phyloP scores from a whole-genome alignment of 2,888 invertebrate species.

The Folsomia candida region DNA sequence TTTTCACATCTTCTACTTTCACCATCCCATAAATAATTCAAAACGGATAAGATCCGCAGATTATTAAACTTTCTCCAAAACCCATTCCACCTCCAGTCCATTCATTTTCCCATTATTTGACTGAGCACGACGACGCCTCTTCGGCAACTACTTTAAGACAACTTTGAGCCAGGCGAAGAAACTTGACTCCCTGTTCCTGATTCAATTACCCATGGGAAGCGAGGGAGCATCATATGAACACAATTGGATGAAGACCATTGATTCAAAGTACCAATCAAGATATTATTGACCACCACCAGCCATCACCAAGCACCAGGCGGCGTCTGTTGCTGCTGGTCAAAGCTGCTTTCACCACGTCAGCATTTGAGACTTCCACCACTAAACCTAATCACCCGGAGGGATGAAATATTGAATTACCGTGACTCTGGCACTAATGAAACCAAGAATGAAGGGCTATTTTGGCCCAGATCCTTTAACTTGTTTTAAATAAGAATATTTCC shows the following conservation, averaged over 20 bases:
- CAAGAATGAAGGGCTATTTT: not conserved
- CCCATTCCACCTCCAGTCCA: constrained; percentile 1
- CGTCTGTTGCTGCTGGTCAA: not conserved
- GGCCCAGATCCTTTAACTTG: no score
- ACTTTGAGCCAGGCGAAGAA: not conserved
- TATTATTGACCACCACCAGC: not conserved
- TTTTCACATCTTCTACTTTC: not conserved
- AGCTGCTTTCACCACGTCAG: constrained; percentile 6
- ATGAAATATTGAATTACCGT: constrained; percentile 1
- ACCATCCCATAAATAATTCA: constrained; percentile 6
- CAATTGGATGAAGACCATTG: not conserved
- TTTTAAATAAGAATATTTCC: no score
- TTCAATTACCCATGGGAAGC: not conserved
- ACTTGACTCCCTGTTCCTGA: not conserved
- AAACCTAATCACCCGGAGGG: constrained; percentile 2
- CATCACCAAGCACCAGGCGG: not conserved
- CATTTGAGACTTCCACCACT: not conserved
- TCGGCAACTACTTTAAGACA: not conserved
- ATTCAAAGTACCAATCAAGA: not conserved
- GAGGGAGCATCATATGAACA: not conserved
- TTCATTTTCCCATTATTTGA: constrained; percentile 11
- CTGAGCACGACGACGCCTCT: not conserved
- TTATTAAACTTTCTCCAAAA: constrained; percentile 15
- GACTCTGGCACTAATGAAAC: not conserved
- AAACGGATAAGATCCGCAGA: not conserved